phyloP scores from a whole-genome alignment of 1,140 invertebrate species.

The Papilio aristodemus region DNA sequence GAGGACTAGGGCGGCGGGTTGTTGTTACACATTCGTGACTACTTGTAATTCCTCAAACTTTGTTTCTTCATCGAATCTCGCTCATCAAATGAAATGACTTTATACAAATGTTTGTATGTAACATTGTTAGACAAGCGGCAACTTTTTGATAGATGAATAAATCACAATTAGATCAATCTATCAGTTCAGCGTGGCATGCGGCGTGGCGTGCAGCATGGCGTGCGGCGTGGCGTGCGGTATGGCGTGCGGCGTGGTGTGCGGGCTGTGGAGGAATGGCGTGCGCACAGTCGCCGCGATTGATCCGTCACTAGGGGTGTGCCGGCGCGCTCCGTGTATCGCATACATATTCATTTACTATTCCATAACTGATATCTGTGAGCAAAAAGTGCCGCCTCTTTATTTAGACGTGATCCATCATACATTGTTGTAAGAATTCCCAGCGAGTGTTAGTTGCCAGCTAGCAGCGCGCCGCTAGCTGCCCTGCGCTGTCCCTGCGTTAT shows the following conservation, averaged over 20 bases:
- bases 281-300: neutral
- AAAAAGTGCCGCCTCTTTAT: slow-evolving; percentile 16
- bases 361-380: slow-evolving; percentile 6
- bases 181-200: too few species aligned
- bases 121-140: too few species aligned
- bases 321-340: slow-evolving; percentile 1
- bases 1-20: neutral
- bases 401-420: neutral
- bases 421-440: neutral
- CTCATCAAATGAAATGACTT: neutral
- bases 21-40: too few species aligned
- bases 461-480: neutral
- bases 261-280: neutral
- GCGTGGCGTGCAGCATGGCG: too few species aligned
- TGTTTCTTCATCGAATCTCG: neutral
- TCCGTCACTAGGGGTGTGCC: neutral
- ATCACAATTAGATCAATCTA: too few species aligned
- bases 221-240: neutral
- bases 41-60: neutral
- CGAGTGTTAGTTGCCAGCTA: neutral
- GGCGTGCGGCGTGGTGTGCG: neutral
- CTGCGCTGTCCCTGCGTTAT: too few species aligned
- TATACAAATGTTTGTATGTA: neutral
- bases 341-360: slow-evolving; percentile 22
- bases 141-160: too few species aligned